Percentiles rank a stretch among this genome's conserved stretches.
Evolutionary conservation across 2,888 invertebrate species (phyloP).

Genomic region (Miltochrista miniata): DNA sequence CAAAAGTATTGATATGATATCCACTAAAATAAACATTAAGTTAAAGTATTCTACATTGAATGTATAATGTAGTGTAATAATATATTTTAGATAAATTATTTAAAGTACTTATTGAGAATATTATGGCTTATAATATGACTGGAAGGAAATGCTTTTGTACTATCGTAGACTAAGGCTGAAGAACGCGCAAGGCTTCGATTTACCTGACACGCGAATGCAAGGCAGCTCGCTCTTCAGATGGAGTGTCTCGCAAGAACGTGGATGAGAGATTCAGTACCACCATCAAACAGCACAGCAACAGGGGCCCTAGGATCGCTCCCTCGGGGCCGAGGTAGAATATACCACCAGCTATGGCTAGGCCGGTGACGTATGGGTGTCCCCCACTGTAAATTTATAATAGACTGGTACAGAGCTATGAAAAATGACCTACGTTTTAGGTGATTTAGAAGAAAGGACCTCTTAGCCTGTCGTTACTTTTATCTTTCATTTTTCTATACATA

Average conservation of each 20-base stretch:
- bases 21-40: too few relatives aligned
- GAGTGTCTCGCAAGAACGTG: slow-evolving; percentile 86
- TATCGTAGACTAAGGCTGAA: slow-evolving; percentile 7
- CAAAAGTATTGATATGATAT: too few relatives aligned
- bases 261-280: slow-evolving; percentile 94
- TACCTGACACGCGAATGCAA: slow-evolving; percentile 79
- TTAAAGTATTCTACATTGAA: too few relatives aligned
- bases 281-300: slow-evolving; percentile 96
- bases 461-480: too few relatives aligned
- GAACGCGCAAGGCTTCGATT: slow-evolving; percentile 32
- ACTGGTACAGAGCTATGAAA: too few relatives aligned
- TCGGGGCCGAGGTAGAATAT: slow-evolving; percentile 98
- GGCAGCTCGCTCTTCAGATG: slow-evolving; percentile 84
- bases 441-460: too few relatives aligned
- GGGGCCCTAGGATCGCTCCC: slow-evolving; percentile 98
- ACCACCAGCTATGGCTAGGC: slow-evolving; percentile 98
- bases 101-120: too few relatives aligned
- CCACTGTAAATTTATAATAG: slow-evolving; percentile 82
- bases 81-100: too few relatives aligned
- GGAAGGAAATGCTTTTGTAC: slow-evolving; percentile 1
- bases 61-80: too few relatives aligned
- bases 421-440: too few relatives aligned
- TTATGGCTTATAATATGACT: too few relatives aligned
- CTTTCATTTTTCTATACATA: too few relatives aligned
- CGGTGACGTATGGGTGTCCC: slow-evolving; percentile 98